Percentiles rank a stretch among this genome's conserved stretches.
Evolutionary conservation across 2,797 vertebrate genomes (phyloP).

Genomic region (Acanthurus leucopareius): DNA sequence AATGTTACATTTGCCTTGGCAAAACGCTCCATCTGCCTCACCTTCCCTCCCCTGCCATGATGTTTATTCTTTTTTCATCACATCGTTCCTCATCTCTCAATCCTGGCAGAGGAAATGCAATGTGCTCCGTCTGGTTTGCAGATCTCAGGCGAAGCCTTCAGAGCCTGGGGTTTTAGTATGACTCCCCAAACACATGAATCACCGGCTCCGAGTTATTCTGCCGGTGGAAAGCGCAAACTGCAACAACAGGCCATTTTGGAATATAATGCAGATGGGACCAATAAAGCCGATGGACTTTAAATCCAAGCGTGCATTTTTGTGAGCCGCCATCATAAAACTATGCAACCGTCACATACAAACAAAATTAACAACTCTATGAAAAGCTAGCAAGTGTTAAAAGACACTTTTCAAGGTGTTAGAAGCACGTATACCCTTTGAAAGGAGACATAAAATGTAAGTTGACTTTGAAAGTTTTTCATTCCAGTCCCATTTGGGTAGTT

Average conservation of each 20-base stretch:
- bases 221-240: constrained; percentile 9
- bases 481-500: constrained; percentile 16
- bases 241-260: constrained; percentile 29
- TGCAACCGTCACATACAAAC: constrained; percentile 35
- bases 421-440: neutral
- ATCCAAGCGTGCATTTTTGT: constrained; percentile 21
- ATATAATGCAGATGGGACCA: constrained; percentile 39
- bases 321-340: constrained; percentile 36
- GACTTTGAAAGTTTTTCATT: neutral
- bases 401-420: constrained; percentile 16
- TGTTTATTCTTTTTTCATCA: constrained; percentile 60
- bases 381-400: constrained; percentile 27
- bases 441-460: constrained; percentile 5
- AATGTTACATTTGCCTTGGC: constrained; percentile 27
- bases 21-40: constrained; percentile 46
- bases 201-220: constrained; percentile 58
- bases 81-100: constrained; percentile 58
- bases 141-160: constrained; percentile 45
- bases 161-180: constrained; percentile 42
- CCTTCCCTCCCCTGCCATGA: constrained; percentile 32
- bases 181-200: constrained; percentile 60
- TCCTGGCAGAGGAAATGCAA: constrained; percentile 52
- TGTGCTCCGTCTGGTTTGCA: constrained; percentile 53
- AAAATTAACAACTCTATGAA: constrained; percentile 38
- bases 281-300: constrained; percentile 43